Evolutionary conservation across 1,140 invertebrate genomes (phyloP).

Genomic region (Platorchestia sp.): DNA sequence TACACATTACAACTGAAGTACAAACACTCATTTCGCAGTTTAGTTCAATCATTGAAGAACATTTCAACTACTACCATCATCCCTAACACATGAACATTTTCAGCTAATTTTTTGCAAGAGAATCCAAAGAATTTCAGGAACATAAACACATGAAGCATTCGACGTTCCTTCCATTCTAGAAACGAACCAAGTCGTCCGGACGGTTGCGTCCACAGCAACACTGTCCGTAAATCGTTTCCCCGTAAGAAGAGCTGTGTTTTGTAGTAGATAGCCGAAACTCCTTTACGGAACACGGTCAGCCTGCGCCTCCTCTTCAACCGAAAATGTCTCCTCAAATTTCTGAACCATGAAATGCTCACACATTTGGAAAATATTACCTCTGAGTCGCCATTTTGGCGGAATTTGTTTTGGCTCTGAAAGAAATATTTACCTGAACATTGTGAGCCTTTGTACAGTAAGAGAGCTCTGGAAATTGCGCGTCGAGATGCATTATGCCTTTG

Average conservation of each 20-base stretch:
- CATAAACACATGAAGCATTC: not conserved
- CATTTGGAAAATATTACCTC: not conserved
- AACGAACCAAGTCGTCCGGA: slow-evolving; percentile 1
- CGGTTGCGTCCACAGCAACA: not conserved
- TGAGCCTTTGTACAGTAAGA: not conserved
- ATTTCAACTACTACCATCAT: no score
- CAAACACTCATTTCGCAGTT: no score
- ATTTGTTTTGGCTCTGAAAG: not conserved
- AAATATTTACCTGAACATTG: not conserved
- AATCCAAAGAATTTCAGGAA: not conserved
- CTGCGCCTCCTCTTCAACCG: not conserved
- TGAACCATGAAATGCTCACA: not conserved
- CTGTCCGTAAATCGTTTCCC: not conserved
- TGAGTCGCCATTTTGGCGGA: not conserved
- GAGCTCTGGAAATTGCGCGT: not conserved
- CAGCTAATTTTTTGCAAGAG: not conserved
- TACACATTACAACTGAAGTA: no score
- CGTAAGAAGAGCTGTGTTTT: slow-evolving; percentile 31
- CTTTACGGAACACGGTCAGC: not conserved
- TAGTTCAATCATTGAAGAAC: no score
- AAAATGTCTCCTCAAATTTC: slow-evolving; percentile 30
- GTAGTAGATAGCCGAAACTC: slow-evolving; percentile 25
- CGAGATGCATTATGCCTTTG: not conserved
- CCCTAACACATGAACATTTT: no score
- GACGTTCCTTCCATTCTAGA: not conserved